Conservation (phyloP, 1,140 invertebrate genomes). For the Apis laboriosa region DNA sequence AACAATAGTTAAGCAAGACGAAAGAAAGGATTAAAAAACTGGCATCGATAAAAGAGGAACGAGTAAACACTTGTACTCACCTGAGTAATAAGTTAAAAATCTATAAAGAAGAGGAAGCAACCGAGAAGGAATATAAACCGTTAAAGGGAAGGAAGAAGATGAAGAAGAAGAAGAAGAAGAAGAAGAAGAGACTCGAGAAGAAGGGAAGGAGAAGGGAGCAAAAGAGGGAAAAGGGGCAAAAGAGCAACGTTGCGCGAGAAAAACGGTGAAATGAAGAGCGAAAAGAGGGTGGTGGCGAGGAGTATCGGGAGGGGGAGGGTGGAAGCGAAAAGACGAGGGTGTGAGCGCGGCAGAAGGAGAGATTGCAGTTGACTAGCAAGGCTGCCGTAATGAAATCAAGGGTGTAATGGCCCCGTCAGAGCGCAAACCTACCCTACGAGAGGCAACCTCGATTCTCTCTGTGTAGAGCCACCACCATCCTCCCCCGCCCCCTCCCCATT, state of each 20-base stretch:
- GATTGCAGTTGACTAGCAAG: constrained; percentile 73
- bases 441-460: constrained; percentile 60
- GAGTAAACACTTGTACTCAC: too few species aligned
- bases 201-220: neutral
- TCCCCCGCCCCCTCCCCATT: too few species aligned
- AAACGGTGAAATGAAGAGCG: constrained; percentile 4
- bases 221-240: neutral
- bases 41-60: too few species aligned
- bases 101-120: too few species aligned
- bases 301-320: constrained; percentile 34
- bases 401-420: constrained; percentile 78
- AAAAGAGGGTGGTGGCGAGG: neutral
- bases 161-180: neutral
- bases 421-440: constrained; percentile 67
- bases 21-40: neutral
- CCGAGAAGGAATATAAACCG: neutral
- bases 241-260: neutral
- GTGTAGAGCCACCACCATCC: constrained; percentile 46
- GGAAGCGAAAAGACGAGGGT: constrained; percentile 52
- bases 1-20: neutral
- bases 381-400: constrained; percentile 76
- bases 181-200: too few species aligned
- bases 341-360: constrained; percentile 57
- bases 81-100: too few species aligned
- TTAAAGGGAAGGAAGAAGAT: neutral